These are phyloP conservation scores for Gadopsis bispinosus DNA, from an alignment of 2,797 vertebrate species.

Conservation along the genomic window DNA sequence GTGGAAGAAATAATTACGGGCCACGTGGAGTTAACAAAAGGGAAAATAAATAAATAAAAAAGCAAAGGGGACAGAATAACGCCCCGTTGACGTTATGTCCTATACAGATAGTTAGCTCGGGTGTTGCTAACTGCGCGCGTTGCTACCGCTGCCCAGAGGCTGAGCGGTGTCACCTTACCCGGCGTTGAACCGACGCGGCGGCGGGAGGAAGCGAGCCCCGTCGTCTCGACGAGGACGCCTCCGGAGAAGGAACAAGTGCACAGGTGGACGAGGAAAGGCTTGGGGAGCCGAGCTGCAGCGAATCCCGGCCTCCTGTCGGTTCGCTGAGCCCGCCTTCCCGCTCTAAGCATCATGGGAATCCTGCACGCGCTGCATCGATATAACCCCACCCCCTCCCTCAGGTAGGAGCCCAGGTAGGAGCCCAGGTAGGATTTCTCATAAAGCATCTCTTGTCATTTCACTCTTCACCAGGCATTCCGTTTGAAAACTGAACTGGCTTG, in stretches of 20 bases:
- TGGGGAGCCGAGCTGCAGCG: conserved; percentile 3
- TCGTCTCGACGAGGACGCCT: conserved; percentile 22
- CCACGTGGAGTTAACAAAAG: background rate
- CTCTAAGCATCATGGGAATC: conserved; percentile 65
- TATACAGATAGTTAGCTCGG: background rate
- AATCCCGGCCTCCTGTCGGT: conserved; percentile 46
- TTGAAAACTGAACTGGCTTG: background rate
- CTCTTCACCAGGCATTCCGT: background rate
- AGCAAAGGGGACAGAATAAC: no score
- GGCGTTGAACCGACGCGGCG: background rate
- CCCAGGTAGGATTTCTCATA: background rate
- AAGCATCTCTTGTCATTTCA: background rate
- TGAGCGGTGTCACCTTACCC: conserved; percentile 40
- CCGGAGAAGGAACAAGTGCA: conserved; percentile 66
- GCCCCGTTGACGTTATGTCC: background rate
- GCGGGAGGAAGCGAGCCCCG: no score
- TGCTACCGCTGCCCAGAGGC: background rate
- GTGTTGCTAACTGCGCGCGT: background rate
- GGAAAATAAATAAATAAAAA: background rate
- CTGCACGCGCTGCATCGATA: no score
- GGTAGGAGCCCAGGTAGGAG: background rate
- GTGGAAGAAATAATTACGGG: background rate
- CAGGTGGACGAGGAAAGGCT: background rate
- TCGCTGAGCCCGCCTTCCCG: conserved; percentile 31
- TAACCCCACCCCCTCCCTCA: no score